These are phyloP conservation scores for Drosophila anomalata DNA, from an alignment of 2,888 invertebrate species.

Conservation along the genomic window DNA sequence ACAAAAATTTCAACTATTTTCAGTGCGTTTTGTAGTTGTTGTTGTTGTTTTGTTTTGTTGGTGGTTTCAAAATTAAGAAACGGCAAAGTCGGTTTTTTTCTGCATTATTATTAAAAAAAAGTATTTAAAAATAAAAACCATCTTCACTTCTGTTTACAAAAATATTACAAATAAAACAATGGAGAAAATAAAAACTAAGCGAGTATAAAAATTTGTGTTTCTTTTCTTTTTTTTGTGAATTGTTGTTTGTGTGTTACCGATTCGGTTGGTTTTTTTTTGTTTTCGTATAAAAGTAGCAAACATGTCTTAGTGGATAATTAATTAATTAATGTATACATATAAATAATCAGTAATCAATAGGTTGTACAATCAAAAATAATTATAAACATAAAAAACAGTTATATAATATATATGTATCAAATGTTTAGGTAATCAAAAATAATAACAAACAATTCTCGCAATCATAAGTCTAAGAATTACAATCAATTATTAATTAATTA, in stretches of 20 bases:
- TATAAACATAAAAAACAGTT: constrained; percentile 78
- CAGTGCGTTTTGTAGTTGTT: constrained; percentile 45
- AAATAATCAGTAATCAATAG: constrained; percentile 76
- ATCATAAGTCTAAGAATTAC: constrained; percentile 62
- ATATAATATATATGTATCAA: constrained; percentile 62
- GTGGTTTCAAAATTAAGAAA: constrained; percentile 34
- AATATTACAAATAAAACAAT: constrained; percentile 61
- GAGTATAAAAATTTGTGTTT: constrained; percentile 69
- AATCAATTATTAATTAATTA: constrained; percentile 55
- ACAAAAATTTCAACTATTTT: constrained; percentile 61
- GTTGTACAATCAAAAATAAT: constrained; percentile 73
- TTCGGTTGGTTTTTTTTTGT: constrained; percentile 33
- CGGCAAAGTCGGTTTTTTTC: constrained; percentile 22
- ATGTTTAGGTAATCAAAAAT: constrained; percentile 54
- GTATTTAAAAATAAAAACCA: constrained; percentile 18
- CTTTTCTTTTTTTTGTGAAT: constrained; percentile 23
- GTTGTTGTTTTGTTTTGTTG: constrained; percentile 4
- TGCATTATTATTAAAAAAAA: constrained; percentile 38
- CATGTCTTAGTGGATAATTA: constrained; percentile 58
- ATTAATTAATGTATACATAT: constrained; percentile 52
- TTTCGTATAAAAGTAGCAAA: constrained; percentile 65
- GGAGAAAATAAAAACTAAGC: constrained; percentile 71
- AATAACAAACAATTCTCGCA: constrained; percentile 73
- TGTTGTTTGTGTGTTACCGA: constrained; percentile 44
- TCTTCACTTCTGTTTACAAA: not conserved